A percentile compares a stretch with the other conserved stretches of the same genome.
phyloP scores from a whole-genome alignment of 2,888 invertebrate species.

The Archips crataeganus region DNA sequence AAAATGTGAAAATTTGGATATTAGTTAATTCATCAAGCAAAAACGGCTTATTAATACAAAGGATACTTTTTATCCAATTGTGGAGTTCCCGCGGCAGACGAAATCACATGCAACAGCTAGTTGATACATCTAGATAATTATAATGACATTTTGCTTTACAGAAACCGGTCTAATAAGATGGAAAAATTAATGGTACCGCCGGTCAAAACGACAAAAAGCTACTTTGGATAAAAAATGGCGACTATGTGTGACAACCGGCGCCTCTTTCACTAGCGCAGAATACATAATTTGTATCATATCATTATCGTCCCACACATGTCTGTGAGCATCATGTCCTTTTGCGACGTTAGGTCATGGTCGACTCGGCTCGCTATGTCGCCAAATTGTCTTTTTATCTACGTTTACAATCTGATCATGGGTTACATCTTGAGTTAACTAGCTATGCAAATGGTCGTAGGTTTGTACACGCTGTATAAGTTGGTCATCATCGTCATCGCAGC shows the following conservation, averaged over 20 bases:
- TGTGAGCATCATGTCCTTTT: neutral
- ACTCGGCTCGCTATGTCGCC: neutral
- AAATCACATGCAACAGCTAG: too few species aligned
- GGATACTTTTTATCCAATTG: too few species aligned
- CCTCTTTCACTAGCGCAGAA: neutral
- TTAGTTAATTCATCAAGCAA: too few species aligned
- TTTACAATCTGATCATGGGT: neutral
- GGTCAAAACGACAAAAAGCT: neutral
- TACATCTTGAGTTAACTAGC: neutral
- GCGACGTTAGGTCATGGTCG: neutral
- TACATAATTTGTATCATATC: neutral
- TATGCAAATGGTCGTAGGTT: neutral
- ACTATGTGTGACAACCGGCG: neutral
- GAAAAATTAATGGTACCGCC: neutral
- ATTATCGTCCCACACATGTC: neutral
- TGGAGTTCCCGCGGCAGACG: too few species aligned
- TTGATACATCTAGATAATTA: too few species aligned
- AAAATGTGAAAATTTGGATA: too few species aligned
- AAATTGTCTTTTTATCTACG: constrained; percentile 1
- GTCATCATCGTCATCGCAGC: too few species aligned
- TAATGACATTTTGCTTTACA: neutral
- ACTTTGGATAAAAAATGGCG: neutral
- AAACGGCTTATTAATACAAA: too few species aligned
- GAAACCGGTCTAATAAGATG: neutral
- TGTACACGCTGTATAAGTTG: too few species aligned